Conservation (phyloP, 2,888 invertebrate genomes). For the Aphrophora alni region DNA sequence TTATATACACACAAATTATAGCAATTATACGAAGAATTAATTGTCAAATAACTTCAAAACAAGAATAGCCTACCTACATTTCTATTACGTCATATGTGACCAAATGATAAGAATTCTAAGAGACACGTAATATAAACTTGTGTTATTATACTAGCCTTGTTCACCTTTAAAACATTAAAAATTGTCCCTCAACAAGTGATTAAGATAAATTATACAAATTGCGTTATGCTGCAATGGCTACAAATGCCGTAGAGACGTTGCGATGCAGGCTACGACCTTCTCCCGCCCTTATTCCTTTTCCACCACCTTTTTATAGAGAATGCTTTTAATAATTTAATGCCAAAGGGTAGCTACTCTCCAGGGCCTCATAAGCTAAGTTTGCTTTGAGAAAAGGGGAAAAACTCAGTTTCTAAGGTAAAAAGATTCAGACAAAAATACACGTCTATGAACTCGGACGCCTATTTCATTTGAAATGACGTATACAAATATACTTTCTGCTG, state of each 20-base stretch:
- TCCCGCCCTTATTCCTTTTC: neutral
- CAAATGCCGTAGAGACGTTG: neutral
- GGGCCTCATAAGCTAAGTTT: slow-evolving; percentile 27
- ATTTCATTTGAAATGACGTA: neutral
- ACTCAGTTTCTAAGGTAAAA: neutral
- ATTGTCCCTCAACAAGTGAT: too few species aligned
- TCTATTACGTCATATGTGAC: too few species aligned
- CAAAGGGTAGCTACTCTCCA: slow-evolving; percentile 21
- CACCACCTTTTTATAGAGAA: slow-evolving; percentile 30
- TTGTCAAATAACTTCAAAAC: too few species aligned
- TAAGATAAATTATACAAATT: neutral
- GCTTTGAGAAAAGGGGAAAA: slow-evolving; percentile 1
- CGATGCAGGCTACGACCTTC: neutral
- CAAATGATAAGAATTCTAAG: too few species aligned
- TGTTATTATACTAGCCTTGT: too few species aligned
- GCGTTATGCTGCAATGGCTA: neutral
- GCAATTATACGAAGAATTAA: too few species aligned
- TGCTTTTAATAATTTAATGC: slow-evolving; percentile 36
- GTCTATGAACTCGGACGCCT: neutral
- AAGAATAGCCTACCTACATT: too few species aligned
- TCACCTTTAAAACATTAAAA: too few species aligned
- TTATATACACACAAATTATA: too few species aligned
- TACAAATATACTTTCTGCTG: too few species aligned
- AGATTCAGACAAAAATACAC: neutral
- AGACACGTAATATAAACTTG: too few species aligned